Percentiles rank a stretch among this genome's conserved stretches.
These are phyloP conservation scores for Cosmorhoe ocellata DNA, from an alignment of 2,888 invertebrate genomes.

Conservation along the genomic window DNA sequence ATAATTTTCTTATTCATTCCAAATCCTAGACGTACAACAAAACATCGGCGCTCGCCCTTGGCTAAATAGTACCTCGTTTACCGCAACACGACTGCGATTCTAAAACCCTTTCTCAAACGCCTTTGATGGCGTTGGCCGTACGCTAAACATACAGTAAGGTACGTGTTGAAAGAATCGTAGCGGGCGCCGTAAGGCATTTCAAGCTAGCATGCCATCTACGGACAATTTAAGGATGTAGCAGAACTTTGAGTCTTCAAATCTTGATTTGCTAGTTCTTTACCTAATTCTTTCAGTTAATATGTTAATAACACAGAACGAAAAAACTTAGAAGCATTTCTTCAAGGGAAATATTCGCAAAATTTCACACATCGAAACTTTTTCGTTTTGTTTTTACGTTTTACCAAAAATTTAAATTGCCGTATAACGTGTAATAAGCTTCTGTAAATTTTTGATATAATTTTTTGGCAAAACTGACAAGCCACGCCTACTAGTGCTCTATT, in stretches of 20 bases:
- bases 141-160: slow-evolving; percentile 75
- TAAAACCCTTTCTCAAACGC: slow-evolving; percentile 64
- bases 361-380: too few relatives aligned
- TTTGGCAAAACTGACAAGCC: too few relatives aligned
- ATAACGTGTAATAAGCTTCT: too few relatives aligned
- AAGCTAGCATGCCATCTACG: slow-evolving; percentile 62
- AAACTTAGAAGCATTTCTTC: too few relatives aligned
- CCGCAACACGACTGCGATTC: slow-evolving; percentile 71
- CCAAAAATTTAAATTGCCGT: too few relatives aligned
- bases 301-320: too few relatives aligned
- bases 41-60: slow-evolving; percentile 61
- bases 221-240: slow-evolving; percentile 12
- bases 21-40: slow-evolving; percentile 48
- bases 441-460: too few relatives aligned
- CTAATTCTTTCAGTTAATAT: too few relatives aligned
- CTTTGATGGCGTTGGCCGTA: slow-evolving; percentile 67
- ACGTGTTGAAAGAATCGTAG: slow-evolving; percentile 78
- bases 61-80: slow-evolving; percentile 75
- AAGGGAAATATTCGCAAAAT: too few relatives aligned
- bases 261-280: too few relatives aligned
- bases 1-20: slow-evolving; percentile 40
- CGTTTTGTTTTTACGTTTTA: too few relatives aligned
- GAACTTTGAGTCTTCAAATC: neutral
- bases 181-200: slow-evolving; percentile 64
- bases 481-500: too few relatives aligned